Percentiles rank a stretch among this genome's conserved stretches.
These are phyloP conservation scores for Leucophenga varia DNA, from an alignment of 1,140 invertebrate genomes.

Conservation along the genomic window DNA sequence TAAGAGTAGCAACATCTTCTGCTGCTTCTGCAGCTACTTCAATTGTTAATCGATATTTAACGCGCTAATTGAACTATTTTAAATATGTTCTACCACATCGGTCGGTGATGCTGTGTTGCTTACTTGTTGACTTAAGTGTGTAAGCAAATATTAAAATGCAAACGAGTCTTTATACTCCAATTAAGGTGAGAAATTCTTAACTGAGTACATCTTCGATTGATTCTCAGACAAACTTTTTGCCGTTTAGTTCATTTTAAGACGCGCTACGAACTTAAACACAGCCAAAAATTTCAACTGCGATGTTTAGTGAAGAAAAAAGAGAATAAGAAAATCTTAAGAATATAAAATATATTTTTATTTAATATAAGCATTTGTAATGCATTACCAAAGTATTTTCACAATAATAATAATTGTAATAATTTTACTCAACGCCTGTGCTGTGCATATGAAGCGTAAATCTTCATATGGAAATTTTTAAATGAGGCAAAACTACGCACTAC, in stretches of 20 bases:
- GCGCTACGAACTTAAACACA: not conserved
- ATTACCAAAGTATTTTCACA: constrained; percentile 17
- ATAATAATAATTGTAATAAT: constrained; percentile 29
- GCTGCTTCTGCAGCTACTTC: no score
- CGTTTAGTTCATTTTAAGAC: not conserved
- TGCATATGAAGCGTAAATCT: constrained; percentile 15
- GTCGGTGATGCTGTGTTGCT: no score
- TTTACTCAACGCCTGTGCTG: constrained; percentile 2
- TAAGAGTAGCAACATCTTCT: no score
- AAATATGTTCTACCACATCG: no score
- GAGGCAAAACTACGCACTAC: not conserved
- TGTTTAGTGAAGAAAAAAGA: constrained; percentile 17
- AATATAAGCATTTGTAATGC: no score
- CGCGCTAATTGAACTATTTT: no score
- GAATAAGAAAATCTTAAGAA: no score
- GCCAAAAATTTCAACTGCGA: not conserved
- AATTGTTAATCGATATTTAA: no score
- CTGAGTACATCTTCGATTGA: not conserved
- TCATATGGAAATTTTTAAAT: not conserved
- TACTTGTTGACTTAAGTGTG: no score
- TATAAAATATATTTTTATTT: no score
- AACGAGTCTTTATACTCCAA: not conserved
- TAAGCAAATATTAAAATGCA: no score
- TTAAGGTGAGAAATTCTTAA: constrained; percentile 1
- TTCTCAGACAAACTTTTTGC: no score